Percentiles rank a stretch among this genome's conserved stretches.
These are phyloP conservation scores for rabbit (Oryctolagus cuniculus) DNA, from an alignment of 2,113 vertebrate genomes.

Conservation along the genomic window mOryCun1.1 NC_091445.1:33672001-33672500, in stretches of 20 bases:
- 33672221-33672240: background rate
- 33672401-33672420: background rate
- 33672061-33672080: background rate
- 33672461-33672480: background rate
- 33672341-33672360: background rate
- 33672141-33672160: background rate
- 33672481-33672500: constrained; percentile 26
- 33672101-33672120: background rate
- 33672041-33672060: background rate
- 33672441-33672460: background rate
- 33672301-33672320: background rate
- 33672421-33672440: background rate
- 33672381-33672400: background rate
- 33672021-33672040: background rate
- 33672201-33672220: background rate
- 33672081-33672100: background rate
- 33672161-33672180: background rate
- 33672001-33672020: background rate
- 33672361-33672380: background rate
- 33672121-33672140: background rate
- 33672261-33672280: background rate
- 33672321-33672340: rapidly evolving
- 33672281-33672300: background rate
- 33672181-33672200: background rate
- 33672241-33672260: rapidly evolving